These are phyloP conservation scores for Tichodroma muraria DNA, from an alignment of 2,113 vertebrate species.

Conservation along the genomic window DNA sequence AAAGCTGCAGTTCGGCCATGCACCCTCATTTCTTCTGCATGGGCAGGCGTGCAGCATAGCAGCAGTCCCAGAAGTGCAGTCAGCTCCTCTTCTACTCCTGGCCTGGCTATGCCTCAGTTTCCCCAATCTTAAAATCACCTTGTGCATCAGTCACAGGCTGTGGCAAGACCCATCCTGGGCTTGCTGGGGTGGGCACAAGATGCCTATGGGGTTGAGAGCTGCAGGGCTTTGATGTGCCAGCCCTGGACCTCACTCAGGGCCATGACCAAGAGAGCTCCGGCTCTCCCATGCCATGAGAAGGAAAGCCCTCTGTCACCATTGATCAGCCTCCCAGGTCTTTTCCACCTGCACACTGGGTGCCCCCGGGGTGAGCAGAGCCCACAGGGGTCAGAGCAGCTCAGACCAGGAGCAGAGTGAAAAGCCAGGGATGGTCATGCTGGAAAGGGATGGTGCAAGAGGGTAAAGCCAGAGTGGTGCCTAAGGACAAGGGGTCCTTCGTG, in stretches of 20 bases:
- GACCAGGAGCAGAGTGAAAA: neutral
- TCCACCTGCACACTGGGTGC: rapidly evolving
- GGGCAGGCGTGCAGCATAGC: neutral
- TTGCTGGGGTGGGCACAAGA: neutral
- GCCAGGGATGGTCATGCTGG: neutral
- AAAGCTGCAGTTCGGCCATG: rapidly evolving
- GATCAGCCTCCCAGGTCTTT: neutral
- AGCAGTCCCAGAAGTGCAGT: neutral
- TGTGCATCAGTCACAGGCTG: rapidly evolving
- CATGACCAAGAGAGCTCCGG: neutral
- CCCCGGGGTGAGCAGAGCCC: neutral
- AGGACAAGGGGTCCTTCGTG: rapidly evolving
- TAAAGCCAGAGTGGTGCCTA: neutral
- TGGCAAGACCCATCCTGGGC: rapidly evolving
- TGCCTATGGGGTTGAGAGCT: neutral
- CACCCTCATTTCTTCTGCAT: rapidly evolving
- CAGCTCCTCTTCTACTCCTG: neutral
- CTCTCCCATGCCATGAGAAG: neutral
- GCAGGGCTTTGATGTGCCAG: neutral
- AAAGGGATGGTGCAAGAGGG: neutral
- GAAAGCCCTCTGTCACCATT: neutral
- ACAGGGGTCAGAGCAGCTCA: neutral
- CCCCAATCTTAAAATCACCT: neutral
- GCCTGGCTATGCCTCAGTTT: neutral
- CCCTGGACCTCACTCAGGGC: neutral